These are phyloP conservation scores for Antheraea mylitta DNA, from an alignment of 1,140 invertebrate species.

Conservation along the genomic window DNA sequence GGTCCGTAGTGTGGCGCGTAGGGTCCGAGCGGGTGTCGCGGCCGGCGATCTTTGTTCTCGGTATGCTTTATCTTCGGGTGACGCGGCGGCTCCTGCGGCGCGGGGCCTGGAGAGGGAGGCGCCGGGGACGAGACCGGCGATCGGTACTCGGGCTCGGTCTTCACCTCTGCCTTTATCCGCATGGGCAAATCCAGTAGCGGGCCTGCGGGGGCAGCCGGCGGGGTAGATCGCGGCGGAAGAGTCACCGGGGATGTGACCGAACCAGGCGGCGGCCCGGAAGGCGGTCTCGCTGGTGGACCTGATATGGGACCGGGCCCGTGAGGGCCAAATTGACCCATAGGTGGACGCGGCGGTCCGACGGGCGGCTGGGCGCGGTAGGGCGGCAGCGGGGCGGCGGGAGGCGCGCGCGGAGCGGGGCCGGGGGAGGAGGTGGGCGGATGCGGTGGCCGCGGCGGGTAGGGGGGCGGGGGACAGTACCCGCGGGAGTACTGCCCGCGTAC, in stretches of 20 bases:
- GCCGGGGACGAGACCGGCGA: slow-evolving; percentile 45
- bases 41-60: slow-evolving; percentile 57
- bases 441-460: slow-evolving; percentile 18
- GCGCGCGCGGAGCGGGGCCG: slow-evolving; percentile 19
- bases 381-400: neutral
- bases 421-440: slow-evolving; percentile 15
- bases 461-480: slow-evolving; percentile 18
- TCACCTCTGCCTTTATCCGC: slow-evolving; percentile 62
- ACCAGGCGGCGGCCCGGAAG: neutral
- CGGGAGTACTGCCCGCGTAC: slow-evolving; percentile 31
- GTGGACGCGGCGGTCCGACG: slow-evolving; percentile 1
- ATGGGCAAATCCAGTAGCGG: slow-evolving; percentile 35
- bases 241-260: neutral
- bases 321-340: neutral
- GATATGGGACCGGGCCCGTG: neutral
- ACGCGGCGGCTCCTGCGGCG: slow-evolving; percentile 39
- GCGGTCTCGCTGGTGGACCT: neutral
- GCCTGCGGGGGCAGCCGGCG: slow-evolving; percentile 20
- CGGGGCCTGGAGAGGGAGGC: slow-evolving; percentile 40
- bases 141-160: slow-evolving; percentile 62
- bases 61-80: slow-evolving; percentile 69
- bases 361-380: slow-evolving; percentile 16
- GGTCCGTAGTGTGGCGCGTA: slow-evolving; percentile 72
- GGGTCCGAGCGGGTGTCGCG: slow-evolving; percentile 65
- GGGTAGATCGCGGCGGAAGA: slow-evolving; percentile 16